phyloP scores from a whole-genome alignment of 2,797 vertebrate genomes.

The Oryzias dopingdopingensis region DNA sequence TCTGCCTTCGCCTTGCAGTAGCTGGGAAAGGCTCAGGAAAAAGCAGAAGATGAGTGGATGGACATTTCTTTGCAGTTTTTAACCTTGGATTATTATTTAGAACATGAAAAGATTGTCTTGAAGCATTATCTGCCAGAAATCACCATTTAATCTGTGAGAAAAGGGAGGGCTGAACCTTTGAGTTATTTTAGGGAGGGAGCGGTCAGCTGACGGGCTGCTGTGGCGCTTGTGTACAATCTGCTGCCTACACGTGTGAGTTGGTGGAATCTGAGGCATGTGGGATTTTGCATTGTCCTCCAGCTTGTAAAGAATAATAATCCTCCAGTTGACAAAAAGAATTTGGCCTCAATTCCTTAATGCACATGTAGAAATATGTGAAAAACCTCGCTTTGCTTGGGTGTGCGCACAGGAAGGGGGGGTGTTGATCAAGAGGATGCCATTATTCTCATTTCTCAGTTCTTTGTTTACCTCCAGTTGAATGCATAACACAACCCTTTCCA shows the following conservation, averaged over 20 bases:
- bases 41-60: too few relatives aligned
- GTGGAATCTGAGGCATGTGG: conserved; percentile 69
- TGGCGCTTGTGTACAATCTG: conserved; percentile 49
- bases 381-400: not conserved
- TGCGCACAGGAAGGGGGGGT: not conserved
- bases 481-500: conserved; percentile 21
- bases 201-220: conserved; percentile 63
- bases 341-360: conserved; percentile 39
- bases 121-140: too few relatives aligned
- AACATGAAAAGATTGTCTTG: too few relatives aligned
- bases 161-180: conserved; percentile 55
- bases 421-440: not conserved
- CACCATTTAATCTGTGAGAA: conserved; percentile 31
- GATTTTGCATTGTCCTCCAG: conserved; percentile 62
- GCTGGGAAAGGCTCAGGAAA: too few relatives aligned
- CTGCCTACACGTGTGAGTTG: conserved; percentile 52
- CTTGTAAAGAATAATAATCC: conserved; percentile 44
- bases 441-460: not conserved
- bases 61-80: too few relatives aligned
- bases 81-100: too few relatives aligned
- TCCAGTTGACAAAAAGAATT: conserved; percentile 31
- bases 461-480: conserved; percentile 24
- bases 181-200: conserved; percentile 40
- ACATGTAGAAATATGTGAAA: conserved; percentile 11
- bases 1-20: too few relatives aligned